Evolutionary conservation across 35 echinoderm and acorn worm genomes (phyloP).

Genomic region (Eucidaris tribuloides): DNA sequence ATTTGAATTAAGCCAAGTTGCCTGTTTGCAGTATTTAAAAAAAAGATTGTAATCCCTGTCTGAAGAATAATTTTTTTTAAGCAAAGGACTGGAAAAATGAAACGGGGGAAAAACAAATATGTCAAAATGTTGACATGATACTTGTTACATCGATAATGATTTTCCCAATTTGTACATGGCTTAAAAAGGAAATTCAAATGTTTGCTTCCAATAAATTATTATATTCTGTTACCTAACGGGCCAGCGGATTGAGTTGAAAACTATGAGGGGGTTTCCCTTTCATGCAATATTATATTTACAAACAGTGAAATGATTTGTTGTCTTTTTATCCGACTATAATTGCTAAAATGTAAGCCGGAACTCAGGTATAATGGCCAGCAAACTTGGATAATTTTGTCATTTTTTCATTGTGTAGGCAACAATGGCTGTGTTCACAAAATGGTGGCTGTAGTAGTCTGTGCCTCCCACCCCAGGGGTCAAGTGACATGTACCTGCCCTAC

Average conservation of each 20-base stretch:
- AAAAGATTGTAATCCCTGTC: no score
- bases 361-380: no score
- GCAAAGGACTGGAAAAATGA: no score
- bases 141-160: no score
- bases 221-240: background rate
- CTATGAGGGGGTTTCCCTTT: background rate
- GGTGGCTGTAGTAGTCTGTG: slow-evolving; percentile 90
- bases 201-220: no score
- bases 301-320: background rate
- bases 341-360: background rate
- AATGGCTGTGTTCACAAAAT: slow-evolving; percentile 82
- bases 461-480: slow-evolving; percentile 53
- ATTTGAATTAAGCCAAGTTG: background rate
- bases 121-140: no score
- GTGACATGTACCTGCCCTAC: slow-evolving; percentile 68
- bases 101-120: no score
- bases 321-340: background rate
- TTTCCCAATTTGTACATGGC: no score
- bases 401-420: slow-evolving; percentile 41
- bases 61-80: no score
- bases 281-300: background rate
- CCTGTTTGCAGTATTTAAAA: background rate
- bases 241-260: background rate
- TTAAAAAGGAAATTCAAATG: no score
- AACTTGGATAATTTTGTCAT: background rate